Evolutionary conservation across 2,113 vertebrate genomes (phyloP).

Genomic region (Corythaeola cristata): DNA sequence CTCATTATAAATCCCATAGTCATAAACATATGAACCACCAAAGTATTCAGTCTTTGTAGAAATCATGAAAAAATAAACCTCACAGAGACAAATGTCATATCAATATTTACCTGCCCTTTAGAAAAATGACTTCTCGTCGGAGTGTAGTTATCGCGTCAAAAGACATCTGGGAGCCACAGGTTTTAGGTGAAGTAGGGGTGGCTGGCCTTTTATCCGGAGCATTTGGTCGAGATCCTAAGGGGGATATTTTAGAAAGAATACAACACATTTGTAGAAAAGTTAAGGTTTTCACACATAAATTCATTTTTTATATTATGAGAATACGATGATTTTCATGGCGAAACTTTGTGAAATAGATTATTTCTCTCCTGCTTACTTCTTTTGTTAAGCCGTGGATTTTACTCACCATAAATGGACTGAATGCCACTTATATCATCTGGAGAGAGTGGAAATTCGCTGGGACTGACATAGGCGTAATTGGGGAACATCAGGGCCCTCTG

Average conservation of each 20-base stretch:
- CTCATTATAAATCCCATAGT: neutral
- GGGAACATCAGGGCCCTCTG: conserved; percentile 89
- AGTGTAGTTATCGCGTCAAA: conserved; percentile 85
- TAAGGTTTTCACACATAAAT: neutral
- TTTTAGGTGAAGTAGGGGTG: conserved; percentile 61
- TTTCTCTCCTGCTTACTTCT: neutral
- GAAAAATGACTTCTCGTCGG: conserved; percentile 85
- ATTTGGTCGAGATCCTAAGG: conserved; percentile 43
- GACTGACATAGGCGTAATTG: conserved; percentile 77
- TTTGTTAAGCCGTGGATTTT: neutral
- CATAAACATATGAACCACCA: neutral
- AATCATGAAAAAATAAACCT: neutral
- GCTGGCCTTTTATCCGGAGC: conserved; percentile 46
- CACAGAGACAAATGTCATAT: neutral
- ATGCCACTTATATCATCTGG: conserved; percentile 87
- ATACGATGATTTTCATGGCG: neutral
- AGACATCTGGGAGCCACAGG: conserved; percentile 78
- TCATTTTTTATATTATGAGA: neutral
- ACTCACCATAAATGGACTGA: conserved; percentile 91
- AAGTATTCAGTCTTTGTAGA: neutral
- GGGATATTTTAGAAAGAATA: neutral
- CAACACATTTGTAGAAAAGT: neutral
- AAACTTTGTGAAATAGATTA: neutral
- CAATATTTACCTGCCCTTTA: conserved; percentile 86
- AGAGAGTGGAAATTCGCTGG: conserved; percentile 79